Evolutionary conservation across 2,113 vertebrate species (phyloP), one percentile per base, ranked within the genome.

Genomic region (Mola mola): DNA sequence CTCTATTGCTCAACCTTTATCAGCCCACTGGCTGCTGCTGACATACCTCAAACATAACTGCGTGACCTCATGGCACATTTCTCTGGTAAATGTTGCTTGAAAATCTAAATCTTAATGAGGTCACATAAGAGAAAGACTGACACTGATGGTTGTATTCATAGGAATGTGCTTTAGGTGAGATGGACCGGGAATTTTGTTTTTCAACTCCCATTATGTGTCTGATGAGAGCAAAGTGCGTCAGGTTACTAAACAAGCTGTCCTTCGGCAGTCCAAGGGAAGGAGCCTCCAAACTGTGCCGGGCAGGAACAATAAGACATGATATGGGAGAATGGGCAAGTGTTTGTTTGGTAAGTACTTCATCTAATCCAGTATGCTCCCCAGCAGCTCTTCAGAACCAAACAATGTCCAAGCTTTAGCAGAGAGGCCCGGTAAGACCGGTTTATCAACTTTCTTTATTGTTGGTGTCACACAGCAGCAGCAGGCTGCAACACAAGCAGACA

Each of bases 391-490:
- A 57, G 44, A 67, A 81, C 75, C 70, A 85, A 82, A 91, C 90
- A 91, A 89, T 80, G 82, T 80, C 69, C 65, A 47, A 22, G 66
- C 74, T 84, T 85, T 66, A 69, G 37, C 26, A 66, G 69, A 46
- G 37, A 67, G 58, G 71, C 71, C 89, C 11, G 51, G 90, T 70
- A 75, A n/a, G 76, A 93, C 91, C 78, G 79, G 92, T 93, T 88
- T 29, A 17, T 44, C 91, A 31, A 63, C 90, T 81, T 77, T 61
- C 65, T 48, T 66, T 48, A 80, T 86, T 83, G 88, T 90, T 64
- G 81, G 57, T 58, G 78, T 47, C 79, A 81, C 75, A 76, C 82
- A 58, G 75, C 59, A 60, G 26, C 61, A 22, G 67, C 74, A 41
- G 79, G 40, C 57, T 51, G 75, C 58, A 63, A 29, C 62, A 36